Evolutionary conservation across 2,113 vertebrate species (phyloP).

Genomic region (Grammomys surdaster): DNA sequence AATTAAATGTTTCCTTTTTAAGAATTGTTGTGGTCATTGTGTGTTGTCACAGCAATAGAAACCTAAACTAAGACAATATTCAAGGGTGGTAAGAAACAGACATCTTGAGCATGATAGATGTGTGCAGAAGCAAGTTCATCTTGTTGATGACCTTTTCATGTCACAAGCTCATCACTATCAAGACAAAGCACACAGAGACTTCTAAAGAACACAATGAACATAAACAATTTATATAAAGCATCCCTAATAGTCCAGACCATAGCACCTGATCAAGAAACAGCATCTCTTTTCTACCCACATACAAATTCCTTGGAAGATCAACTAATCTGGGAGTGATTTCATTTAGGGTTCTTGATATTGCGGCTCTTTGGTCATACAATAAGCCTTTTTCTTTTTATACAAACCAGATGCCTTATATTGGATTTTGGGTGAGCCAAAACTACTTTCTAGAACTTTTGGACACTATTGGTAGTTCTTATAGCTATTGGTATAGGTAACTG

Average conservation of each 20-base stretch:
- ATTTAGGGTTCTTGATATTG: no score
- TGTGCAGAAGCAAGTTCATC: neutral
- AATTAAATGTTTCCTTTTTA: neutral
- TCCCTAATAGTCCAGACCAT: fast-evolving
- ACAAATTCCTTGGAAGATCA: neutral
- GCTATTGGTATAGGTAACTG: neutral
- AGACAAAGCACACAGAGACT: neutral
- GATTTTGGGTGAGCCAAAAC: fast-evolving
- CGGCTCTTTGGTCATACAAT: neutral
- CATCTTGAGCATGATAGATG: neutral
- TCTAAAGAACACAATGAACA: fast-evolving
- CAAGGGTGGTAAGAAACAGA: neutral
- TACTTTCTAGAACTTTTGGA: conserved; percentile 6
- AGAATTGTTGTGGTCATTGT: neutral
- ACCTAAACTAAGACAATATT: neutral
- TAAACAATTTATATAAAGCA: neutral
- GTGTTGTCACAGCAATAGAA: neutral
- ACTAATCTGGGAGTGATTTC: neutral
- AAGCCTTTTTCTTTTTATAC: neutral
- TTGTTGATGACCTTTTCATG: neutral
- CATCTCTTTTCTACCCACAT: neutral
- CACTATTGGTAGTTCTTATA: neutral
- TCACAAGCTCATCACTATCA: neutral
- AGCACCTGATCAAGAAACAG: neutral
- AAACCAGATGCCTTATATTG: neutral